Percentiles rank a stretch among this genome's conserved stretches.
Conservation (phyloP, 2,113 vertebrate species). For the Furnarius figulus region DNA sequence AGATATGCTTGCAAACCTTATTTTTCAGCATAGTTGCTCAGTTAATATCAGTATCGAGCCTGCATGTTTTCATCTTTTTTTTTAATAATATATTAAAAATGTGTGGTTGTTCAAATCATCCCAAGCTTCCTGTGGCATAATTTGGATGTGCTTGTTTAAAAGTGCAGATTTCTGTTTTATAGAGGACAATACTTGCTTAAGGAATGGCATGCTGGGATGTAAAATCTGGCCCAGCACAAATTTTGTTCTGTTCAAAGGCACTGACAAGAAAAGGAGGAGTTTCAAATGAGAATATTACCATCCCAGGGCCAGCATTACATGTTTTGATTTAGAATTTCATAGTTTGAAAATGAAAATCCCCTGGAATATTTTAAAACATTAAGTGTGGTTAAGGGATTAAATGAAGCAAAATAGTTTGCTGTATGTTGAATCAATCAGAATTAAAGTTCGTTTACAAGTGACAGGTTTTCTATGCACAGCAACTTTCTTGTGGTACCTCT, state of each 20-base stretch:
- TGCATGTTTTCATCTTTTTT: not conserved
- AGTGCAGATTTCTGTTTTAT: not conserved
- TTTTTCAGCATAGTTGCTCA: not conserved
- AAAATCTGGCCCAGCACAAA: not conserved
- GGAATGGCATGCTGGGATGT: not conserved
- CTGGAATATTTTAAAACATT: conserved; percentile 54
- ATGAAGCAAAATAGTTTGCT: conserved; percentile 54
- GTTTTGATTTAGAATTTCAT: not conserved
- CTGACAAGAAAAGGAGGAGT: not conserved
- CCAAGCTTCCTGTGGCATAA: not conserved
- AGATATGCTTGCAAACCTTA: not conserved
- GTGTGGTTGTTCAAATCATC: not conserved
- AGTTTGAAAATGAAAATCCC: conserved; percentile 45
- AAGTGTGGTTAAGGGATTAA: conserved; percentile 62
- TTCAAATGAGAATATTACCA: not conserved
- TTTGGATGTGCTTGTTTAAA: not conserved
- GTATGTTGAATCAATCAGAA: conserved; percentile 67
- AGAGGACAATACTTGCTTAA: not conserved
- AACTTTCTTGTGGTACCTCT: conserved; percentile 30
- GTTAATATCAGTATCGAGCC: not conserved
- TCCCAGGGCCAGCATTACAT: not conserved
- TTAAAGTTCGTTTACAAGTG: conserved; percentile 60
- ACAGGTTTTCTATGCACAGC: conserved; percentile 28
- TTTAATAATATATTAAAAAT: not conserved
- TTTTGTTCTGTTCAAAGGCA: not conserved